Evolutionary conservation across 2,888 invertebrate species (phyloP).

Genomic region (Colostygia pectinataria): DNA sequence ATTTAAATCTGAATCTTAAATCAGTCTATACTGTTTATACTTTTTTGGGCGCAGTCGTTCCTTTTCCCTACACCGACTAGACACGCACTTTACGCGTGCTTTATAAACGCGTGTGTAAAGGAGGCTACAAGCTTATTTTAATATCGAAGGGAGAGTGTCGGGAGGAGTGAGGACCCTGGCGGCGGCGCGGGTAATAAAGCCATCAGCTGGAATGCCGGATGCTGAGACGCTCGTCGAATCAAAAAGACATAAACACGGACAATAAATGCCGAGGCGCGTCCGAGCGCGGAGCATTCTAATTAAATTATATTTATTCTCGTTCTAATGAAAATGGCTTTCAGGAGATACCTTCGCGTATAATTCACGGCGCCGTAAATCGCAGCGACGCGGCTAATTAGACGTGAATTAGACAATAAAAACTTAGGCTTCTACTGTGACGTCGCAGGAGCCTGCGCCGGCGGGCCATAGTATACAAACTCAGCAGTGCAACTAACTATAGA

Average conservation of each 20-base stretch:
- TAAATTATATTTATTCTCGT: slow-evolving; percentile 66
- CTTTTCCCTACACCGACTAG: too few species aligned
- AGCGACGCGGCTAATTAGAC: slow-evolving; percentile 62
- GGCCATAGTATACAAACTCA: not conserved
- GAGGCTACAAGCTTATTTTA: not conserved
- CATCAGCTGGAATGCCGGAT: not conserved
- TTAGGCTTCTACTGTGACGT: slow-evolving; percentile 29
- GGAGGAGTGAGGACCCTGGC: too few species aligned
- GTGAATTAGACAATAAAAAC: slow-evolving; percentile 61
- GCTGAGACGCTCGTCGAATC: slow-evolving; percentile 1
- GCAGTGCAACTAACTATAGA: not conserved
- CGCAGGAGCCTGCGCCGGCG: slow-evolving; percentile 17
- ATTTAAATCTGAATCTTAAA: too few species aligned
- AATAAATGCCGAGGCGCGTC: slow-evolving; percentile 12
- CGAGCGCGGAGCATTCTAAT: slow-evolving; percentile 40
- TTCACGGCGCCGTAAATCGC: slow-evolving; percentile 68
- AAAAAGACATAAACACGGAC: slow-evolving; percentile 11
- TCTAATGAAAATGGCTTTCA: slow-evolving; percentile 62
- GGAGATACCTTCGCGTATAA: slow-evolving; percentile 60
- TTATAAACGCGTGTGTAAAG: too few species aligned
- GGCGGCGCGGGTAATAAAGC: not conserved
- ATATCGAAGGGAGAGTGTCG: not conserved
- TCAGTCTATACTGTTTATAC: too few species aligned
- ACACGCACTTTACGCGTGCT: too few species aligned
- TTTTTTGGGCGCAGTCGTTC: too few species aligned